A percentile compares a stretch with the other conserved stretches of the same genome.
Conservation (phyloP, 2,113 vertebrate genomes). For the Sigmodon hispidus region DNA sequence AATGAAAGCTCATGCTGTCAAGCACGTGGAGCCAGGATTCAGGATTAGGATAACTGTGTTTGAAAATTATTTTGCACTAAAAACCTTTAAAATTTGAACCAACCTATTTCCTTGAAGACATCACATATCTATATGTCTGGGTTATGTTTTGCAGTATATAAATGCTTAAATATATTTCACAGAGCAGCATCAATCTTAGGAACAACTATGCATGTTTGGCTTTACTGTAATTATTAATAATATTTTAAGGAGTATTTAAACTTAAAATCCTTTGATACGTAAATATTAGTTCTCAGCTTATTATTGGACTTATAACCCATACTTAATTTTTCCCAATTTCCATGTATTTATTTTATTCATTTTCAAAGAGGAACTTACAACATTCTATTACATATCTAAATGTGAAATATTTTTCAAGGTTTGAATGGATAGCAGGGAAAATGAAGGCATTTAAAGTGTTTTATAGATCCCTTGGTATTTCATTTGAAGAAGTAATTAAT, state of each 20-base stretch:
- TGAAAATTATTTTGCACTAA: not conserved
- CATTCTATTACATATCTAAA: not conserved
- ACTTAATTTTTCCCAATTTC: constrained; percentile 12
- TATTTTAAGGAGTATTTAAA: not conserved
- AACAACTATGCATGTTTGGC: not conserved
- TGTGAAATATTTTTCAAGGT: constrained; percentile 57
- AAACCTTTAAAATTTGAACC: not conserved
- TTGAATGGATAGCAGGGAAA: constrained; percentile 53
- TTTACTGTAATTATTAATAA: not conserved
- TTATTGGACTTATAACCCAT: constrained; percentile 34
- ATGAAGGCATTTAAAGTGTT: constrained; percentile 49
- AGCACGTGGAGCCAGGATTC: not conserved
- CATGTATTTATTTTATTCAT: not conserved
- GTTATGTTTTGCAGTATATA: not conserved
- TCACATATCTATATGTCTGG: not conserved
- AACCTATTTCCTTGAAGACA: not conserved
- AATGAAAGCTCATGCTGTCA: not conserved
- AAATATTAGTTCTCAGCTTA: not conserved
- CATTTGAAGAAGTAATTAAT: constrained; percentile 75
- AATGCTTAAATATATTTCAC: not conserved
- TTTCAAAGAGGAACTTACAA: constrained; percentile 35
- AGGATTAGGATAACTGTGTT: not conserved
- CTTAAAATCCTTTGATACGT: not conserved
- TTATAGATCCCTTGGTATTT: constrained; percentile 71
- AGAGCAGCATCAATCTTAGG: not conserved